Base-by-base conservation (phyloP, 2,888 invertebrate genomes). In the Ornithoptera priamus region DNA sequence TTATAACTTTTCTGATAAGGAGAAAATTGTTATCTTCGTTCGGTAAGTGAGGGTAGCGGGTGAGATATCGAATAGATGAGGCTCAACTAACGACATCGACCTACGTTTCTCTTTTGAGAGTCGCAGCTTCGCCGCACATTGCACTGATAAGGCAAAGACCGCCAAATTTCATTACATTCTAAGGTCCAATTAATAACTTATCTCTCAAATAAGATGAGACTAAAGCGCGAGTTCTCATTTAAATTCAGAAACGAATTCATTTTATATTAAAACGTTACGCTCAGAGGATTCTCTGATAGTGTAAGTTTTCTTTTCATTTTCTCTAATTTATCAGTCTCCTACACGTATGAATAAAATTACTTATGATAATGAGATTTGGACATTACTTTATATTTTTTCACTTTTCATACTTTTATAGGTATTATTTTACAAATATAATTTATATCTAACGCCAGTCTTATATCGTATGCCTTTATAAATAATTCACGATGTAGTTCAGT, bases 81-180 rank as follows among this genome's bases (percentile, higher is more conserved):
- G 84, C 82, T 81, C 74, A 75, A 76, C 76, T 78, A 87, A 88
- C 85, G 86, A 87, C 83, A 77, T 81, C 80, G 79, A 78, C 78
- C 80, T 82, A 80, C 82, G 81, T 85, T 84, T 84, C 77, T 81
- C 76, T 79, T 77, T 80, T 73, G 78, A 82, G 82, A 83, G 84
- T 82, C 75, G 71, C 80, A 78, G 80, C 79, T 81, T 82, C 80
- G 72, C 78, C 78, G 76, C 75, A 78, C 81, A 80, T 77, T 78
- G 78, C 76, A 76, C 77, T 80, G 87, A 87, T 87, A 86, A 85
- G 82, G 82, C 82, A 81, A 80, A 82, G 75, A 78, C 77, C 80
- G 75, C 81, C 80, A 85, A 88, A 88, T 88, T 84, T 88, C 86
- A 88, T 90, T 84, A 86, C 80, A 82, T 84, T 84, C 81, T 83